phyloP scores from a whole-genome alignment of 2,113 vertebrate species.

The Electrona antarctica region DNA sequence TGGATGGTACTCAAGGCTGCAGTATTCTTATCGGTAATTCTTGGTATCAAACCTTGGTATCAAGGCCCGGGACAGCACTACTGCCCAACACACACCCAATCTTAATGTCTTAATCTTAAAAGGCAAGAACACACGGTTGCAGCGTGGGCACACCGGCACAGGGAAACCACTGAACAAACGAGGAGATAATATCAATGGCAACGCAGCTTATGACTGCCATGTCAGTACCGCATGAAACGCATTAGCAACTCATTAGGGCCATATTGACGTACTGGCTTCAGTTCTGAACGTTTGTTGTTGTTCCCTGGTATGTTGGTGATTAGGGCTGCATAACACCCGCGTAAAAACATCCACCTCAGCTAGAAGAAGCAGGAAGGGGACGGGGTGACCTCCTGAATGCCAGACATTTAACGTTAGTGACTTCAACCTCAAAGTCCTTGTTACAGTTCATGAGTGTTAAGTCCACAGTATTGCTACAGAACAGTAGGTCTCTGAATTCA shows the following conservation, averaged over 20 bases:
- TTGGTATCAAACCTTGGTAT: too few species aligned
- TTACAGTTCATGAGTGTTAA: too few species aligned
- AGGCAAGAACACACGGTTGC: too few species aligned
- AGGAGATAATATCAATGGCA: background rate
- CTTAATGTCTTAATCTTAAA: too few species aligned
- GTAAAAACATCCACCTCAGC: background rate
- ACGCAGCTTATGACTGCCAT: conserved; percentile 4
- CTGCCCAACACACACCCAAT: too few species aligned
- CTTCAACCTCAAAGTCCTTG: too few species aligned
- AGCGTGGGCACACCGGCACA: too few species aligned
- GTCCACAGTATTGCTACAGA: too few species aligned
- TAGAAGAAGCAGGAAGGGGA: background rate
- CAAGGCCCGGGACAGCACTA: too few species aligned
- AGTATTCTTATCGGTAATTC: too few species aligned
- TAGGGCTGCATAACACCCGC: background rate
- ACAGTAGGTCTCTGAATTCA: too few species aligned
- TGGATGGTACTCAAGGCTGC: too few species aligned
- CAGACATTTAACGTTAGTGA: background rate
- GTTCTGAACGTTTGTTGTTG: background rate
- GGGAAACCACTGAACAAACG: background rate
- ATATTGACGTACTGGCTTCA: background rate
- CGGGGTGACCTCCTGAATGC: background rate
- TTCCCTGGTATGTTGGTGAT: background rate
- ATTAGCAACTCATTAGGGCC: background rate
- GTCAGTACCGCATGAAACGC: conserved; percentile 14